These are phyloP conservation scores for Catocala nupta DNA, from an alignment of 2,888 invertebrate species.

Conservation along the genomic window DNA sequence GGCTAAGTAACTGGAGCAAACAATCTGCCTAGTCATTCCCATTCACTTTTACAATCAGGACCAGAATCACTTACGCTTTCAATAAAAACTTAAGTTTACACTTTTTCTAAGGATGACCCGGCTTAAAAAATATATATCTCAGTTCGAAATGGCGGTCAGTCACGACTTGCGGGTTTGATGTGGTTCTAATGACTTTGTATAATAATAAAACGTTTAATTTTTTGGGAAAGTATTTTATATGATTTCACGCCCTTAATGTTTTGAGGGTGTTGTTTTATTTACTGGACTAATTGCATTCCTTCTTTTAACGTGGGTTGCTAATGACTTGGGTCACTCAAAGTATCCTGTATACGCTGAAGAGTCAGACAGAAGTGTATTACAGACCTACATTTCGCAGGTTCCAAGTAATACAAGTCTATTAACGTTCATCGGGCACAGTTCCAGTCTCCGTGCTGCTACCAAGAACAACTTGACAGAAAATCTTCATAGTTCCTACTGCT, in stretches of 20 bases:
- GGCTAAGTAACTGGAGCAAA: conserved; percentile 13
- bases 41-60: conserved; percentile 28
- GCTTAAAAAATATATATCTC: conserved; percentile 23
- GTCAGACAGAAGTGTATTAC: no score
- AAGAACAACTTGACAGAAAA: no score
- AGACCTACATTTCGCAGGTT: no score
- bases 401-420: no score
- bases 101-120: conserved; percentile 25
- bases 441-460: no score
- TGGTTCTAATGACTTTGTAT: conserved; percentile 11
- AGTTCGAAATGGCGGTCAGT: conserved; percentile 12
- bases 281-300: no score
- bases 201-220: not conserved
- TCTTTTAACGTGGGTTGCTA: no score
- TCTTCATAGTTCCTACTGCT: no score
- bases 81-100: conserved; percentile 22
- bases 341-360: no score
- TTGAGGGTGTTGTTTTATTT: conserved; percentile 8
- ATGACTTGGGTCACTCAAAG: no score
- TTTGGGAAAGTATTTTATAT: conserved; percentile 10
- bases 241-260: conserved; percentile 18
- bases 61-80: conserved; percentile 33
- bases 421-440: no score
- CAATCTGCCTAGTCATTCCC: conserved; percentile 9
- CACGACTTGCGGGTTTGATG: conserved; percentile 21